These are phyloP conservation scores for Hypsopygia costalis DNA, from an alignment of 2,888 invertebrate species.

Conservation along the genomic window DNA sequence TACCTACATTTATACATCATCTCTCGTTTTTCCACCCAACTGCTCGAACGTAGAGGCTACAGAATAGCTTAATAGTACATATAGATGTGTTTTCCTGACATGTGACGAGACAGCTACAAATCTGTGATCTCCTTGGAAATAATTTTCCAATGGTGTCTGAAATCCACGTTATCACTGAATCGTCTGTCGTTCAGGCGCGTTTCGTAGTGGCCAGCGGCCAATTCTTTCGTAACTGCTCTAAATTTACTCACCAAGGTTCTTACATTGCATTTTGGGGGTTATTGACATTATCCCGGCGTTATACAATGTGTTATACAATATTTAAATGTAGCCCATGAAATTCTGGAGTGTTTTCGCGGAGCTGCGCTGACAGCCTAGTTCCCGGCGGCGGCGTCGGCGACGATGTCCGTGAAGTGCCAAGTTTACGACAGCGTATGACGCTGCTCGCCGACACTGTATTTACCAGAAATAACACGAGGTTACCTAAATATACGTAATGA, in stretches of 20 bases:
- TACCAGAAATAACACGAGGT: constrained; percentile 62
- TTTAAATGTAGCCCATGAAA: constrained; percentile 35
- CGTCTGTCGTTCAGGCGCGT: constrained; percentile 27
- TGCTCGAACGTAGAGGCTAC: no score
- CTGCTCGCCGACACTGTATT: constrained; percentile 30
- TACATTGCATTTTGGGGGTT: constrained; percentile 73
- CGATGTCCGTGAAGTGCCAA: constrained; percentile 57
- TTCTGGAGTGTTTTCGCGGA: constrained; percentile 38
- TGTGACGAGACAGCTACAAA: no score
- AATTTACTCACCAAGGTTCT: constrained; percentile 70
- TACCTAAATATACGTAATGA: constrained; percentile 32
- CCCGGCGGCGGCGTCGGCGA: constrained; percentile 17
- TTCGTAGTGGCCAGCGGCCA: constrained; percentile 62
- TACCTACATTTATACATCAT: no score
- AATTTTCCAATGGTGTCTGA: constrained; percentile 22
- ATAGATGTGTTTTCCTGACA: no score
- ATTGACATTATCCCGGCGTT: constrained; percentile 68
- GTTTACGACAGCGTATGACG: constrained; percentile 49
- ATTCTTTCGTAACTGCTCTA: constrained; percentile 69
- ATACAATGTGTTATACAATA: constrained; percentile 59
- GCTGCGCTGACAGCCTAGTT: constrained; percentile 30
- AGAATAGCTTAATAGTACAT: no score
- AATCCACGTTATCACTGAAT: constrained; percentile 47
- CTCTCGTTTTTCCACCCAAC: no score
- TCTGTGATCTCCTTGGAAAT: neutral